phyloP scores from a whole-genome alignment of 1,140 invertebrate species.

The Drosophila littoralis region DNA sequence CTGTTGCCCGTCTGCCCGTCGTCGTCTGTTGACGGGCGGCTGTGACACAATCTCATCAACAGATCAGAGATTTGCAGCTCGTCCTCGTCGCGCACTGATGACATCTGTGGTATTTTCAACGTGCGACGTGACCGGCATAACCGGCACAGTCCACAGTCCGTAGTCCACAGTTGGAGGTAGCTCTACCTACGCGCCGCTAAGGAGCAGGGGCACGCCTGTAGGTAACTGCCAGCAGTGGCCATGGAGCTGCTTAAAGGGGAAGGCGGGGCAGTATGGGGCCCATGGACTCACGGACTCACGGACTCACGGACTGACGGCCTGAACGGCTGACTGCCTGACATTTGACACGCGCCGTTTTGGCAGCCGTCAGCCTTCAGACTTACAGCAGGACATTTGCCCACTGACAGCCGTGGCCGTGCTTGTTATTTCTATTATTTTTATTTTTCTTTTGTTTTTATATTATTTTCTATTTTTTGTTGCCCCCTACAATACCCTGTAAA shows the following conservation, averaged over 20 bases:
- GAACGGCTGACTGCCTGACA: slow-evolving; percentile 61
- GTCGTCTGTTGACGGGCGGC: slow-evolving; percentile 61
- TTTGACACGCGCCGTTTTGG: slow-evolving; percentile 77
- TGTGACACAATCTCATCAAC: slow-evolving; percentile 83
- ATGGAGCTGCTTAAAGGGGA: neutral
- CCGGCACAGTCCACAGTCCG: slow-evolving; percentile 20
- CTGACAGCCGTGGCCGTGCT: slow-evolving; percentile 24
- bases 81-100: slow-evolving; percentile 75
- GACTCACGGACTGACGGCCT: slow-evolving; percentile 24
- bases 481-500: slow-evolving; percentile 19
- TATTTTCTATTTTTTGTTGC: neutral
- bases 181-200: no score
- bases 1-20: slow-evolving; percentile 67
- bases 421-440: slow-evolving; percentile 30
- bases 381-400: slow-evolving; percentile 38
- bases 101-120: slow-evolving; percentile 83
- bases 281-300: slow-evolving; percentile 4
- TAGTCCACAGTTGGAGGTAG: no score
- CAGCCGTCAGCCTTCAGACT: slow-evolving; percentile 43
- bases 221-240: slow-evolving; percentile 1
- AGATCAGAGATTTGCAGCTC: slow-evolving; percentile 76
- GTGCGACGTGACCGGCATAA: slow-evolving; percentile 82
- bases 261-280: neutral
- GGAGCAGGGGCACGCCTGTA: neutral
- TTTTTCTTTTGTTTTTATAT: slow-evolving; percentile 4